Evolutionary conservation across 2,797 vertebrate species (phyloP).

Genomic region (Hylomyscus alleni): DNA sequence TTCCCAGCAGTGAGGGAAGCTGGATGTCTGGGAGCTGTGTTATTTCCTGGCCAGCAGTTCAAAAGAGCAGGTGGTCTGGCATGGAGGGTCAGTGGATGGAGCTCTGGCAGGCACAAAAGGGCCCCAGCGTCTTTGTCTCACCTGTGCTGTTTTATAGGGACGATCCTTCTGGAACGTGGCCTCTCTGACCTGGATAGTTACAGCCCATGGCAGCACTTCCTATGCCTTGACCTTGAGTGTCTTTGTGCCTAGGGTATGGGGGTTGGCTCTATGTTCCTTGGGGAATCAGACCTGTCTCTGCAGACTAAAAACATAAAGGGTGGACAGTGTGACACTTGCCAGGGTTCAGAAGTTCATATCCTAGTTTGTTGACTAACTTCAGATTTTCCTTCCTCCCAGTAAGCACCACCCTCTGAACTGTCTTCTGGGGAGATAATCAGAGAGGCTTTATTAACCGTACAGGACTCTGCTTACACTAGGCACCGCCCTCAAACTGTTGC

Average conservation of each 20-base stretch:
- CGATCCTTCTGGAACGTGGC: neutral
- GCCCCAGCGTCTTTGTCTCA: neutral
- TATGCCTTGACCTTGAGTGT: neutral
- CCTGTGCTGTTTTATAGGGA: neutral
- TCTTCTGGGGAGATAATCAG: neutral
- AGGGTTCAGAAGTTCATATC: neutral
- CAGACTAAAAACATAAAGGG: neutral
- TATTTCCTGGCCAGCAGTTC: neutral
- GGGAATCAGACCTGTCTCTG: neutral
- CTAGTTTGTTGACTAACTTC: neutral
- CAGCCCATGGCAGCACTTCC: neutral
- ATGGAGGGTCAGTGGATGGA: neutral
- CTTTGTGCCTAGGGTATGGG: neutral
- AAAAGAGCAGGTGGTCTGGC: neutral
- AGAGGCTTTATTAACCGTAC: neutral
- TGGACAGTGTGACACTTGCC: neutral
- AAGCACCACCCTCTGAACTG: fast-evolving
- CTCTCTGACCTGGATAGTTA: neutral
- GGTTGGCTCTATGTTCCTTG: too few species aligned
- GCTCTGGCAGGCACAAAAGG: neutral
- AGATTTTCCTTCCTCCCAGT: neutral
- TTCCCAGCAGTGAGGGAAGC: neutral
- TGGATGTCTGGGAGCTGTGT: neutral
- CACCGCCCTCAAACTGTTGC: neutral
- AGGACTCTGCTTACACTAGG: neutral